These are phyloP conservation scores for Catharus ustulatus DNA, from an alignment of 2,797 vertebrate species.

Conservation along the genomic window DNA sequence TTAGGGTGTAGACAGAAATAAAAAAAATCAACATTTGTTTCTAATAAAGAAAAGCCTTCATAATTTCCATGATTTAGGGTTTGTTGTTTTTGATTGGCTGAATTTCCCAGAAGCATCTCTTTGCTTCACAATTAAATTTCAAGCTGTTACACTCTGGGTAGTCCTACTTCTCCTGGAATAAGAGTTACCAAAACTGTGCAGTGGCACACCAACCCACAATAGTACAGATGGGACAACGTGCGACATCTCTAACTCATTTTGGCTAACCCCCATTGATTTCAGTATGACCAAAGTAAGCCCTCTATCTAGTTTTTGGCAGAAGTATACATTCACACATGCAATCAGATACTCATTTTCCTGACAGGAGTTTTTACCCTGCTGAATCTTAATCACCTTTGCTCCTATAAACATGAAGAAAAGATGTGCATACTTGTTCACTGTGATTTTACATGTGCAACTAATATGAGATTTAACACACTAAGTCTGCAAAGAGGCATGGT, in stretches of 20 bases:
- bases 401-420: not conserved
- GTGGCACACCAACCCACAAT: not conserved
- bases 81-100: constrained; percentile 37
- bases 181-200: not conserved
- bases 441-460: not conserved
- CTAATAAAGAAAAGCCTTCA: constrained; percentile 63
- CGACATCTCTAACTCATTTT: not conserved
- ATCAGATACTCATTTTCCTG: not conserved
- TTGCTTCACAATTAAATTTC: constrained; percentile 43
- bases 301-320: not conserved
- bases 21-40: constrained; percentile 65
- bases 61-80: constrained; percentile 52
- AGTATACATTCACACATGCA: not conserved
- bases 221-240: not conserved
- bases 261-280: not conserved
- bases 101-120: constrained; percentile 57
- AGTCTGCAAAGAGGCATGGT: not conserved
- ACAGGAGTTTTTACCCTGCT: not conserved
- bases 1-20: constrained; percentile 54
- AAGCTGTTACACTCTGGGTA: constrained; percentile 7
- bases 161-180: not conserved
- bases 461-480: not conserved
- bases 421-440: not conserved
- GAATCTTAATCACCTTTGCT: not conserved
- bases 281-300: not conserved